These are phyloP conservation scores for Antigone vipio DNA, from an alignment of 2,113 vertebrate genomes.

Conservation along the genomic window DNA sequence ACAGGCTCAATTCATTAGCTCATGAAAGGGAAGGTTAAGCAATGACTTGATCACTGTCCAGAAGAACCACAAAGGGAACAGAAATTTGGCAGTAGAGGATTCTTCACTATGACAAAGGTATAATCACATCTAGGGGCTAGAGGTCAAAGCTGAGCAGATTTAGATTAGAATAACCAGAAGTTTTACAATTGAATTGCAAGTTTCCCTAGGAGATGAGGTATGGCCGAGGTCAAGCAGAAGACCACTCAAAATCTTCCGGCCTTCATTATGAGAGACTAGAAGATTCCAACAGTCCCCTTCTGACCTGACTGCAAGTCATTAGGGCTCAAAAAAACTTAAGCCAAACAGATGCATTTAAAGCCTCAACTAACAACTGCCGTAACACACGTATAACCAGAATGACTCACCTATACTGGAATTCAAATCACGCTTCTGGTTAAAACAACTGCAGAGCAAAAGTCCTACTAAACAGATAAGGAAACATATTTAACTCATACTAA, in stretches of 20 bases:
- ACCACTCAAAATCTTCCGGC: background rate
- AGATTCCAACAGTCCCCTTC: background rate
- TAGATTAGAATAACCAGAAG: background rate
- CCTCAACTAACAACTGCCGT: background rate
- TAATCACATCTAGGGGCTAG: background rate
- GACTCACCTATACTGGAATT: background rate
- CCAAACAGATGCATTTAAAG: background rate
- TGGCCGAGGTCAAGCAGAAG: background rate
- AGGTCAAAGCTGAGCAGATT: background rate
- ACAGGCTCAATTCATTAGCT: background rate
- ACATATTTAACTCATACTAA: background rate
- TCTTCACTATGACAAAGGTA: background rate
- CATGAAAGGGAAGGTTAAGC: slow-evolving; percentile 4
- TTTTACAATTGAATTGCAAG: background rate
- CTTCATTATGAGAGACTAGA: background rate
- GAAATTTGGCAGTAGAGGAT: background rate
- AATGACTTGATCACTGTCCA: background rate
- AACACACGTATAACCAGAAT: background rate
- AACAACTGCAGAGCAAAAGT: background rate
- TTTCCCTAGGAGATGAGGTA: background rate
- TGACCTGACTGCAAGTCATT: background rate
- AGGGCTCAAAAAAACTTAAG: background rate
- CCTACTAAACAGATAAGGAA: background rate
- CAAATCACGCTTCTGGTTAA: background rate
- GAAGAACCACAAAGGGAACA: background rate